Evolutionary conservation across 2,113 vertebrate species (phyloP), one percentile per base, ranked within the genome.

Genomic region (Hymenochirus boettgeri): DNA sequence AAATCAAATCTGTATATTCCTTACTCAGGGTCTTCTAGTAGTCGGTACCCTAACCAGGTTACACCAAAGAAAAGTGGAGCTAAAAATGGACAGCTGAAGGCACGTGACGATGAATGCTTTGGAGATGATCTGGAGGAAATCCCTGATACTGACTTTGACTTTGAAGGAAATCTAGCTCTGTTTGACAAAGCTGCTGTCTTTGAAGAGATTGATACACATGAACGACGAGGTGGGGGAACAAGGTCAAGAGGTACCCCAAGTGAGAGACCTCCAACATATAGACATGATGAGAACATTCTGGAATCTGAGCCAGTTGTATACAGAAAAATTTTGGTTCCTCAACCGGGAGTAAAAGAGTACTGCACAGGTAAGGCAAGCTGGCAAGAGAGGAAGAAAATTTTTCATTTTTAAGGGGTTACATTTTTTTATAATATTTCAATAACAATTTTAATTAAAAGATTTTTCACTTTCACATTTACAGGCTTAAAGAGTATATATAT

Each of bases 141-240:
- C 64, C 88, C 92, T 1, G 92, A 96, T 42, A 91, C 95, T 0
- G 96, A 99, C 73, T 99, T 99, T 73, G 96, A 99, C 65, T 99
- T 99, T 26, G 96, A 99, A 66, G 96, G 94, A 39, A 99, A 99
- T 75, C 75, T 99, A 76, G 96, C 96, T 15, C 92, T 99, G 7
- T 99, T 99, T 46, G 95, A 99, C 84, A 99, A 98, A 80, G 96
- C 96, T 0, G 96, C 96, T 0, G 94, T 99, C 61, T 99, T 99
- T 57, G 94, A 97, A 22, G 91, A 98, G 80, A 97, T 98, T 0
- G 94, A 98, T 11, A 94, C 87, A 0, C 90, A 91, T 0, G 95
- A 96, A 74, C 86, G 91, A 13, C 86, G 89, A 64, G 81, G 84
- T 0, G 52, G 85, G 3, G 92, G 93, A 6, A 82, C 86, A 0